Evolutionary conservation across 2,888 invertebrate species (phyloP).

Genomic region (Vannuccia rotundouncinata): DNA sequence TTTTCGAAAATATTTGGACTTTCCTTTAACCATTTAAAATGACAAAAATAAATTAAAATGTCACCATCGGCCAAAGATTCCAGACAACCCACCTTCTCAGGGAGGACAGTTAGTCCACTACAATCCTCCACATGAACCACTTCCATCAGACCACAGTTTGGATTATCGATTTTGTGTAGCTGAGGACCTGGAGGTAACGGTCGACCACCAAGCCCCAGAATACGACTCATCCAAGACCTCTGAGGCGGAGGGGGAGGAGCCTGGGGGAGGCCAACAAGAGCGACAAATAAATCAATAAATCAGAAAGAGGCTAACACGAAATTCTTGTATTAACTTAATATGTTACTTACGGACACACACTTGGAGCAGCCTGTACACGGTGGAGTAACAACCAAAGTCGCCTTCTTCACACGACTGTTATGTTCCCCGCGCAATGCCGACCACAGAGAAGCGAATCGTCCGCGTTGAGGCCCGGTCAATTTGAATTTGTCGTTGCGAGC

Average conservation of each 20-base stretch:
- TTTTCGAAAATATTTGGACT: too few species aligned
- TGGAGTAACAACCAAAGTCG: not conserved
- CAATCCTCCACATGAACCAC: not conserved
- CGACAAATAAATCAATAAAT: too few species aligned
- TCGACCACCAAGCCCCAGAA: not conserved
- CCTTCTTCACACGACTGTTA: not conserved
- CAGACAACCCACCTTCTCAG: not conserved
- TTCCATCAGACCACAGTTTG: not conserved
- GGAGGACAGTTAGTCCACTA: not conserved
- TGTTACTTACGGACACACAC: not conserved
- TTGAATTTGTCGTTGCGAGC: conserved; percentile 40
- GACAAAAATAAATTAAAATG: not conserved
- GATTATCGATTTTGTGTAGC: not conserved
- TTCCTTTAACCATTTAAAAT: too few species aligned
- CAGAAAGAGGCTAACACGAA: too few species aligned
- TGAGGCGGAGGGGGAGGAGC: not conserved
- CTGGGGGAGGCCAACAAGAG: too few species aligned
- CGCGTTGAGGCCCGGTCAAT: not conserved
- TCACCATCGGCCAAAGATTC: not conserved
- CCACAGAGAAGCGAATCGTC: not conserved
- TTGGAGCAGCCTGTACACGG: not conserved
- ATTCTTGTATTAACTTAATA: too few species aligned
- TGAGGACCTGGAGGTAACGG: not conserved
- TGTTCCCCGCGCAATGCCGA: not conserved
- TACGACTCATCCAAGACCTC: not conserved